Evolutionary conservation across 1,140 invertebrate genomes (phyloP).

Genomic region (Ooceraea biroi): DNA sequence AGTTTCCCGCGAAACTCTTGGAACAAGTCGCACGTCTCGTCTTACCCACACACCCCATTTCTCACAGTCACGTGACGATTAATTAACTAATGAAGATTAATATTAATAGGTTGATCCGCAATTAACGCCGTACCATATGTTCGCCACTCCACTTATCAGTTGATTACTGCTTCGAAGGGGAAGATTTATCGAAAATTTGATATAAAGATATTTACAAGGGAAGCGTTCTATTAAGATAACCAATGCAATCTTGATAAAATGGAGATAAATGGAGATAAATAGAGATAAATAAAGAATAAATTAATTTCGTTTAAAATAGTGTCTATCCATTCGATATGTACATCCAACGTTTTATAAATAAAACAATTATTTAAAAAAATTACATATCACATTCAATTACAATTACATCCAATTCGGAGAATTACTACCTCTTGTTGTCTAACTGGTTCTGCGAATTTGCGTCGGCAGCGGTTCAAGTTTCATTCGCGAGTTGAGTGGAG

Average conservation of each 20-base stretch:
- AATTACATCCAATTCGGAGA: not conserved
- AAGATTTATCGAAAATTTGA: not conserved
- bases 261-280: too few species aligned
- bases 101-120: not conserved
- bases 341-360: not conserved
- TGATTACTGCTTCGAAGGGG: not conserved
- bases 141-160: not conserved
- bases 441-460: not conserved
- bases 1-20: not conserved
- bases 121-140: not conserved
- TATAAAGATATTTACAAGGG: not conserved
- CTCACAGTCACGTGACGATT: not conserved
- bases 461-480: not conserved
- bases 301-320: constrained; percentile 5
- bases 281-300: too few species aligned
- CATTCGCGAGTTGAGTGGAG: not conserved
- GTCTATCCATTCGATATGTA: too few species aligned
- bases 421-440: not conserved
- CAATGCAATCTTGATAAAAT: too few species aligned
- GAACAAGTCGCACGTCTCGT: not conserved
- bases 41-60: not conserved
- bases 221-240: not conserved
- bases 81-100: constrained; percentile 39
- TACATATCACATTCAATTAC: too few species aligned
- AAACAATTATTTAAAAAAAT: not conserved